Percentiles rank a stretch among this genome's conserved stretches.
Conservation (phyloP, 2,113 vertebrate genomes). For the Peromyscus leucopus region DNA sequence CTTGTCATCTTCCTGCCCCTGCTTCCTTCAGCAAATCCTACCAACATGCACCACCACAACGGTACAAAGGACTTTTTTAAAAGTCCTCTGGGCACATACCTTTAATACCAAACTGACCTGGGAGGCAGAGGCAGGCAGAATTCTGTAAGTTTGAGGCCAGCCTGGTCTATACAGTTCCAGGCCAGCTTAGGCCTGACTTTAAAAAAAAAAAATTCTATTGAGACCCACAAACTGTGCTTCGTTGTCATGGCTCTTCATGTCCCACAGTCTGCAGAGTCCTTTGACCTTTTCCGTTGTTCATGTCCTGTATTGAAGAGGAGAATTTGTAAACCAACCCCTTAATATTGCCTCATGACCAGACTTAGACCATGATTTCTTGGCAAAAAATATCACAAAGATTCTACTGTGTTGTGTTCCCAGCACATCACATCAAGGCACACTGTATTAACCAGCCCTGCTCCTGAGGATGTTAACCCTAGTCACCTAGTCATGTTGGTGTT, state of each 20-base stretch:
- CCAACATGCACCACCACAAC: background rate
- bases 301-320: background rate
- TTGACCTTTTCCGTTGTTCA: background rate
- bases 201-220: background rate
- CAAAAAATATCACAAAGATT: constrained; percentile 1
- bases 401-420: background rate
- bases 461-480: background rate
- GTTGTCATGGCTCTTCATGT: background rate
- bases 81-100: background rate
- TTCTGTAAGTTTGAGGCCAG: background rate
- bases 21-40: background rate
- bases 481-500: background rate
- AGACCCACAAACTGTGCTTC: background rate
- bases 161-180: background rate
- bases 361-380: constrained; percentile 15
- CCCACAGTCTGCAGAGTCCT: background rate
- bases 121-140: background rate
- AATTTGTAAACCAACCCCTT: background rate
- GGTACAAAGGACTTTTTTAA: background rate
- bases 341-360: background rate
- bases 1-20: background rate
- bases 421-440: background rate
- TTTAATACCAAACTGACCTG: background rate
- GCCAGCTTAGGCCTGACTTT: background rate
- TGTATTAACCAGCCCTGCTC: background rate